Base-by-base conservation (phyloP, 1,140 invertebrate species). In the Acyrthosiphon pisum region DNA sequence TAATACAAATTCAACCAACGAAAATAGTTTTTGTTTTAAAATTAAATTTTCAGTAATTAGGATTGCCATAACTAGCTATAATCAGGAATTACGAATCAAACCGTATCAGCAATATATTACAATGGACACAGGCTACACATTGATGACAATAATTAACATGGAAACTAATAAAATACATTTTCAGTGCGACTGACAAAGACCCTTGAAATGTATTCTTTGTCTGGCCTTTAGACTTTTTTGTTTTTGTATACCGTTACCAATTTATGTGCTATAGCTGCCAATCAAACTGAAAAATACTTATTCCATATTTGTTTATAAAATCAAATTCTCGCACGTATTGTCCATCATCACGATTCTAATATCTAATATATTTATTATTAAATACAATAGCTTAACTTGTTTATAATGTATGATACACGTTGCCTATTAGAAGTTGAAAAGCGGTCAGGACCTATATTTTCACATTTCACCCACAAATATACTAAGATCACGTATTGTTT, bases 1-100 rank as follows among this genome's bases (percentile, higher is more conserved):
- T 56, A 56, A 50, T 50, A 37, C 56, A 56, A 53, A 93, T 50
- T 53, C 35, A 86, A n/a, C 48, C 48, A 44, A 86, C 48, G 18
- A 53, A 48, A 93, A 84, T 22, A 37, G 91, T 53, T 92, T 92
- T 84, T 84, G 46, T 92, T 92, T 84, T 92, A 84, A 50, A 83
- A 83, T 92, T 84, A 20, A 35, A n/a, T 92, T 84, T 86, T 48
- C 11, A 53, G 30, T 93, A 93, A 93, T 86, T 86, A 14, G 37
- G 9, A 84, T 92, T 41, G 46, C 46, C 44, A 14, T 76, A 90
- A 56, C 37, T 8, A 68, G n/a, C 41, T 35, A 35, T 48, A 60
- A 90, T 22, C 81, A 93, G 91, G 91, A 93, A 93, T 93, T 86
- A 56, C 91, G 91, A 86, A 93, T 93, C 37, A 93, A 93, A 93